Conservation (phyloP, 2,113 vertebrate genomes). For the Montifringilla adamsi region DNA sequence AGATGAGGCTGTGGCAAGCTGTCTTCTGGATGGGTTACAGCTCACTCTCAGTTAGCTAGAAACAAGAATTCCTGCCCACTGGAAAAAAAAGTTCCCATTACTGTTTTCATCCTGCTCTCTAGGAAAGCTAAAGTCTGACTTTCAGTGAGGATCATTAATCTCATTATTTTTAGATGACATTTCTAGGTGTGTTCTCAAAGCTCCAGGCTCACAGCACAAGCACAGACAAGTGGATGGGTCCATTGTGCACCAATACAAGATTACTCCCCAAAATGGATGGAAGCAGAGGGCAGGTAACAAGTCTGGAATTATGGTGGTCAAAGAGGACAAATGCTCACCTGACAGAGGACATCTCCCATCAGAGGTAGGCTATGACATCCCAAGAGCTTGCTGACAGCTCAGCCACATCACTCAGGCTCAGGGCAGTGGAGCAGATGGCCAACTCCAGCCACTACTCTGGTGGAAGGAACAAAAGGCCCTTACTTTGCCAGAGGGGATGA, state of each 20-base stretch:
- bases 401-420: not conserved
- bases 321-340: not conserved
- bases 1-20: not conserved
- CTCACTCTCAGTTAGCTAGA: not conserved
- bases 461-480: not conserved
- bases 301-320: not conserved
- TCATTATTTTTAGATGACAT: not conserved
- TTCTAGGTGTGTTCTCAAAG: not conserved
- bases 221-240: not conserved
- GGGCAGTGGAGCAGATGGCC: too few species aligned
- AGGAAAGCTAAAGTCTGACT: not conserved
- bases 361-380: not conserved
- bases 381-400: not conserved
- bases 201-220: not conserved
- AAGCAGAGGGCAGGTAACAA: not conserved
- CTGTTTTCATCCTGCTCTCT: not conserved
- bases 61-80: not conserved
- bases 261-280: not conserved
- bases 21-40: not conserved
- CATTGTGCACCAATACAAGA: fast-evolving
- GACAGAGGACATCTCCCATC: not conserved
- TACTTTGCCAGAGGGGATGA: not conserved
- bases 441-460: not conserved
- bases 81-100: not conserved
- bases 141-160: not conserved